These are phyloP conservation scores for Buathra laborator DNA, from an alignment of 2,888 invertebrate genomes.

Conservation along the genomic window DNA sequence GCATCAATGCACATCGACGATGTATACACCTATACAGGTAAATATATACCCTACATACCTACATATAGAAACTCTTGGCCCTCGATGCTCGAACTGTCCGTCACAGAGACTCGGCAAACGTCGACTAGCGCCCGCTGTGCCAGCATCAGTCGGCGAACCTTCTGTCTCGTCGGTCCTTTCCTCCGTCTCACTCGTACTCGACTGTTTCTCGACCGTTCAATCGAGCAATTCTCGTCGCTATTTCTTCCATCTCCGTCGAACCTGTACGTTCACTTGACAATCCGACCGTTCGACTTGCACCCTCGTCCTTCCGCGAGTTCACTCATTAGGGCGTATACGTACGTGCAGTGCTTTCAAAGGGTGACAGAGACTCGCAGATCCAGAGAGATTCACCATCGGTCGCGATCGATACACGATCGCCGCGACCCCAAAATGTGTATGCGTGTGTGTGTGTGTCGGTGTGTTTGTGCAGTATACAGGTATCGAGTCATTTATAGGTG, in stretches of 20 bases:
- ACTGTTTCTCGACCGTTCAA: slow-evolving; percentile 38
- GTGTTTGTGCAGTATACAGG: slow-evolving; percentile 33
- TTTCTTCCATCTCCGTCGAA: slow-evolving; percentile 21
- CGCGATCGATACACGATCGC: slow-evolving; percentile 61
- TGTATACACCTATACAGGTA: background rate
- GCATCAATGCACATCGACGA: slow-evolving; percentile 47
- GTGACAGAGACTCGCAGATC: slow-evolving; percentile 52
- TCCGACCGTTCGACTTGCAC: slow-evolving; percentile 40
- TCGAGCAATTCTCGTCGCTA: slow-evolving; percentile 51
- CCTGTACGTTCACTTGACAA: slow-evolving; percentile 46
- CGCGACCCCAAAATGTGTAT: slow-evolving; percentile 42
- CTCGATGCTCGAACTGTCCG: slow-evolving; percentile 50
- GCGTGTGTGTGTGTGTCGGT: background rate
- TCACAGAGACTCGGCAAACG: slow-evolving; percentile 59
- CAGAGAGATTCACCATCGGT: slow-evolving; percentile 45
- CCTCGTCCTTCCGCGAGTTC: slow-evolving; percentile 55
- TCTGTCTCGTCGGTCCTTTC: slow-evolving; percentile 4
- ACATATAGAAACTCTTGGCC: slow-evolving; percentile 10
- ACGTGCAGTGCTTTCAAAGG: slow-evolving; percentile 72
- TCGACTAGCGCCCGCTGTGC: slow-evolving; percentile 32
- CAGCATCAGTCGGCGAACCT: slow-evolving; percentile 28
- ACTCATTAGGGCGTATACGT: slow-evolving; percentile 72
- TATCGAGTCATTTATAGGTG: slow-evolving; percentile 56
- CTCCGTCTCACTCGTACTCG: slow-evolving; percentile 33
- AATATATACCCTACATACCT: background rate